Base-by-base conservation (phyloP, 2,888 invertebrate genomes). In the Dione vanillae region DNA sequence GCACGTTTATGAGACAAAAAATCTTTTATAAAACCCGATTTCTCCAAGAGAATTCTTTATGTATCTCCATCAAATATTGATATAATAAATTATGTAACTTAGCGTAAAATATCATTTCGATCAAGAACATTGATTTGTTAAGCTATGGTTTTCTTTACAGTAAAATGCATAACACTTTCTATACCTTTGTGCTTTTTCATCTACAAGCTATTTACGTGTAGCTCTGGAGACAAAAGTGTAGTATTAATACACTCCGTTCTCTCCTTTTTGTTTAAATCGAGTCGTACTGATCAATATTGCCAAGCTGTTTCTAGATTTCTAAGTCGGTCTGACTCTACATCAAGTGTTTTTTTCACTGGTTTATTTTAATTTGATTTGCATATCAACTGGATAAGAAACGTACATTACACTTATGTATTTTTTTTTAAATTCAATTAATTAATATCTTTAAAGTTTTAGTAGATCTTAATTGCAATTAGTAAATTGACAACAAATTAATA, bases 41-140 rank as follows among this genome's bases (percentile, higher is more conserved):
- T 16, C 16, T 40, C 16, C 37, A 37, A 37, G 56, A 56, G 37
- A 56, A 56, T 16, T 56, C 37, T 56, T 56, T 37, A 54, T 37
- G 11, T 40, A 16, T 16, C 16, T 16, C 56, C 16, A 40, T 56
- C 37, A 56, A 16, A 56, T 56, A 54, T 40, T 56, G n/a, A 37
- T 16, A 37, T 56, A 56, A 56, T 56, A 56, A 56, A 56, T 56
- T 12, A 19, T 56, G 11, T 56, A 56, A 56, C 6, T 16, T 11
- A 56, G 56, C 56, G 37, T 40, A 16, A 37, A 61, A 45, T 61
- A 45, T 45, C 27, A 11, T 45, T 61, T 27, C 61, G 61, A 45
- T 45, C 27, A 27, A 16, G 43, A 14, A 43, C 35, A 61, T 61
- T 43, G 56, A 45, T 45, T 61, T 61, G 61, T 61, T 45, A 27